Base-by-base conservation (phyloP, 2,888 invertebrate genomes). In the Coremacera marginata region DNA sequence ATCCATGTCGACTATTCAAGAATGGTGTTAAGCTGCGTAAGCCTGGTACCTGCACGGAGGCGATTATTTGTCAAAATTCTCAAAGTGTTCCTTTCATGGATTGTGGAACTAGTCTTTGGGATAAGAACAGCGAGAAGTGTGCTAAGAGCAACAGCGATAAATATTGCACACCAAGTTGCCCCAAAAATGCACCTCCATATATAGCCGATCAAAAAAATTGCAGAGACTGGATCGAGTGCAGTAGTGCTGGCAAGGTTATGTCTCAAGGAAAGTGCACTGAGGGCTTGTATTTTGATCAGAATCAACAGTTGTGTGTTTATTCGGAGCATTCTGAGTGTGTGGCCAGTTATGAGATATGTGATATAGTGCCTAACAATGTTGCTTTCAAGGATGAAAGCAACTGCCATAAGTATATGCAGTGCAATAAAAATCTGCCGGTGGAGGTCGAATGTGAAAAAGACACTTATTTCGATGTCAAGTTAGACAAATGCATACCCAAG, bases 1-100 rank as follows among this genome's bases (percentile, higher is more conserved):
- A 87, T 19, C 71, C 87, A 7, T 88, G 88, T 19, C 82, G 85
- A 0, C 81, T 85, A 0, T 85, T 86, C 22, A 71, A 80, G 34
- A 81, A 87, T 75, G 84, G 80, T 16, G 81, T 79, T 0, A 51
- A 74, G 2, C 62, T 88, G 5, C 87, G 88, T 0, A 79, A 85
- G 65, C 86, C 88, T 0, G 86, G 86, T 14, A 78, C 81, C 8
- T 88, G 88, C 52, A 37, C 75, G 7, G 68, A 82, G 3, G 80
- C 79, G 25, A 81, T 86, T 7, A 70, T 44, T 3, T 88, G 88
- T 62, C 0, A 83, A 9, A n/a, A 83, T 63, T 80, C 31, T 0
- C 16, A 34, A 5, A 82, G 76, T 70, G 70, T n/a, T 0, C n/a
- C 51, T 0, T 76, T 76, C 0, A 31, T 3, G 0, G 71, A 3